Evolutionary conservation across 2,113 vertebrate species (phyloP), one percentile per base, ranked within the genome.

Genomic region (Stigmatopora nigra): DNA sequence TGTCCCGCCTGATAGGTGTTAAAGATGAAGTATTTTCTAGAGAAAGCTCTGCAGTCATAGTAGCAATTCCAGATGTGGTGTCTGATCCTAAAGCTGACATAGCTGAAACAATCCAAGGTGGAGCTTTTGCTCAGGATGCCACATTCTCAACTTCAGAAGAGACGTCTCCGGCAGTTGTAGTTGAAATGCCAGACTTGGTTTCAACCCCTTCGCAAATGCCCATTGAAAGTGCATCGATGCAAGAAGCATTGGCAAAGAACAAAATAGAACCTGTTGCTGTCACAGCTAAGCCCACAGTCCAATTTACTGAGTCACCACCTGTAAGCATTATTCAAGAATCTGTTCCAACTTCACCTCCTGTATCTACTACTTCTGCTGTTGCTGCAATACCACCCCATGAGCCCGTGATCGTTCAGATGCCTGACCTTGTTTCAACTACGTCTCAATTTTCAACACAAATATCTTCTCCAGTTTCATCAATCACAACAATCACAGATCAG

Each of bases 151-250:
- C 59, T 7, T 22, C 6, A 52, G 15, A 9, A 7, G 51, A 73
- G 7, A 71, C 63, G 46, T 59, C 59, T 56, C 59, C 59, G 49
- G 48, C 79, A 56, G 63, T 78, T 64, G 52, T 80, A 31, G 78
- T 84, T 65, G 78, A 84, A 83, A 87, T 87, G 83, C 77, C 87
- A 73, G 85, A 89, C 60, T 69, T 81, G 45, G 80, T 86, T 75
- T 85, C 80, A 59, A 79, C 87, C 47, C 77, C 80, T 63, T 84
- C 82, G 53, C 80, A 84, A 53, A 68, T 85, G 63, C 68, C 84
- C 41, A 49, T 22, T 13, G 69, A 75, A 16, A 36, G 63, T 68
- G 22, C 77, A 70, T 44, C 69, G 60, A 53, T 70, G 69, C 63
- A 71, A 77, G 75, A 84, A 52, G 78, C 83, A 15, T 83, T 80